These are phyloP conservation scores for Pherbina coryleti DNA, from an alignment of 2,888 invertebrate species.

Conservation along the genomic window DNA sequence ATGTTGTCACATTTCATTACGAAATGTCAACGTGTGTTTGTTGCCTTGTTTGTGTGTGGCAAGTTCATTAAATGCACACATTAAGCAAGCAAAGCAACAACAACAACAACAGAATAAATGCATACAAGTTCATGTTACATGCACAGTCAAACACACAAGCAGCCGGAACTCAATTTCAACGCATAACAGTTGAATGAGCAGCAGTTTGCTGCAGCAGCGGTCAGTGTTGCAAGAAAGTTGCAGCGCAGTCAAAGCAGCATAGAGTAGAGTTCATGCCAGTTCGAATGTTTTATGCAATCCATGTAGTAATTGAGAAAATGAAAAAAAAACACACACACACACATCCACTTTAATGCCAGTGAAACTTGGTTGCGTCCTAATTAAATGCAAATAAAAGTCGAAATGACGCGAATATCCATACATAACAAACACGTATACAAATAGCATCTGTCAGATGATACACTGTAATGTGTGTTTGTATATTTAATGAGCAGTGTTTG, in stretches of 20 bases:
- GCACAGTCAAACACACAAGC: background rate
- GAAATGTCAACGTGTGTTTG: background rate
- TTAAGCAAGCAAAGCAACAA: background rate
- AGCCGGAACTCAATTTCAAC: background rate
- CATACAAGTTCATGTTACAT: background rate
- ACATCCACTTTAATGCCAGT: background rate
- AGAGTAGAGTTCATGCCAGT: background rate
- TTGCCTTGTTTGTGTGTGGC: background rate
- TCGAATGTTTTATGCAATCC: background rate
- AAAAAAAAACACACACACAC: background rate
- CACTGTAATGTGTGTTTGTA: too few relatives aligned
- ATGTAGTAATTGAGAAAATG: background rate
- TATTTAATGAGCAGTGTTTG: too few relatives aligned
- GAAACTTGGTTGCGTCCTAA: background rate
- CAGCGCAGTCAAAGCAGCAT: too few relatives aligned
- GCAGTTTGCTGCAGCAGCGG: background rate
- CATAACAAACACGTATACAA: background rate
- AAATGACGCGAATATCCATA: background rate
- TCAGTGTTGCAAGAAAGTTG: too few relatives aligned
- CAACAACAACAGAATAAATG: background rate
- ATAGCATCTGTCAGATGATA: too few relatives aligned
- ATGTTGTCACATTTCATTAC: background rate
- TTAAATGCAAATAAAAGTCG: background rate
- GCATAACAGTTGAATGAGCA: background rate
- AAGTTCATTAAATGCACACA: slow-evolving; percentile 5